Percentiles rank a stretch among this genome's conserved stretches.
Conservation (phyloP, 2,113 vertebrate genomes). For the Atrichornis clamosus region DNA sequence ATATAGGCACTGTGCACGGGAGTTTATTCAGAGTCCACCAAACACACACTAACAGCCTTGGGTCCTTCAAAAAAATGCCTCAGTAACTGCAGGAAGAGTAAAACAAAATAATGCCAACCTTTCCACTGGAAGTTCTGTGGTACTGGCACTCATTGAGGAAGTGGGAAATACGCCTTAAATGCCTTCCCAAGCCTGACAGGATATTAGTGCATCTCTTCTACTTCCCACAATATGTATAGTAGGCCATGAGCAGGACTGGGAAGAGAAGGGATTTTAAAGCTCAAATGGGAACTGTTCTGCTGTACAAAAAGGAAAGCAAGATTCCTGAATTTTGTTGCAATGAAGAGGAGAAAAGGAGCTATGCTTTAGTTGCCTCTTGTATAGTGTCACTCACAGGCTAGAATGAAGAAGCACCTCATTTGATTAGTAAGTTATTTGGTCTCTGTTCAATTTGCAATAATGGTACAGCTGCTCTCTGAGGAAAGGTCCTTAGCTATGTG, state of each 20-base stretch:
- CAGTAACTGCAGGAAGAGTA: neutral
- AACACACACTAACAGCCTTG: neutral
- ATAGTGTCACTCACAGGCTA: neutral
- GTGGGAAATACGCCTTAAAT: neutral
- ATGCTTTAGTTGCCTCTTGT: neutral
- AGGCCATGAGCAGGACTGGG: neutral
- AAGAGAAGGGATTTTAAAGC: neutral
- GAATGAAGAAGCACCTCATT: neutral
- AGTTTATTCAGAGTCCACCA: neutral
- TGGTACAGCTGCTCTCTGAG: neutral
- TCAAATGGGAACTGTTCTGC: neutral
- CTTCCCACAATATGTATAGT: neutral
- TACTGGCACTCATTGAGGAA: neutral
- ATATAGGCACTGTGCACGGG: neutral
- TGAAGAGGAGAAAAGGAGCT: neutral
- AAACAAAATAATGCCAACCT: neutral
- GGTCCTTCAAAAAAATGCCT: neutral
- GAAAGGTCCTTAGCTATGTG: neutral
- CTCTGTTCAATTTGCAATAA: neutral
- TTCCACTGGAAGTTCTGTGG: neutral
- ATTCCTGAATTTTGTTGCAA: neutral
- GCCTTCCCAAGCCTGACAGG: neutral
- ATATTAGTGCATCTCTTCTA: neutral
- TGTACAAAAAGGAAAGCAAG: neutral
- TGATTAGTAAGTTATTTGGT: neutral